phyloP scores from a whole-genome alignment of 2,797 vertebrate species.

The Synanceia verrucosa region DNA sequence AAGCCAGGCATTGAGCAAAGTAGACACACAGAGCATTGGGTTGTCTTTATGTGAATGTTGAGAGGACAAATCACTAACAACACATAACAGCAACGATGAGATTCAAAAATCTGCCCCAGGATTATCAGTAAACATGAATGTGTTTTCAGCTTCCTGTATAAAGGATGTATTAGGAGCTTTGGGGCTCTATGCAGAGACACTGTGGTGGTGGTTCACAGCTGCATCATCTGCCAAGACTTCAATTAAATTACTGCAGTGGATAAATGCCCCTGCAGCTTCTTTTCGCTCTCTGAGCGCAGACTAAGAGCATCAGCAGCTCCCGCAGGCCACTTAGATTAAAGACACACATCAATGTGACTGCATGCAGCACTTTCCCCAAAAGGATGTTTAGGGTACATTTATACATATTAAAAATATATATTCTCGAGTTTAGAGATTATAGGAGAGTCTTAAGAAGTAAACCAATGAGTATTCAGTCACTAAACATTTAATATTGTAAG shows the following conservation, averaged over 20 bases:
- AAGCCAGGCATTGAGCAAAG: neutral
- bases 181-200: neutral
- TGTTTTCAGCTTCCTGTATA: constrained; percentile 3
- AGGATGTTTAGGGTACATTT: neutral
- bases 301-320: constrained; percentile 43
- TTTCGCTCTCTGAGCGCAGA: constrained; percentile 13
- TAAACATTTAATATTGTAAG: neutral
- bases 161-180: neutral
- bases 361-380: constrained; percentile 18
- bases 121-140: neutral
- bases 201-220: constrained; percentile 14
- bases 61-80: neutral
- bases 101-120: neutral
- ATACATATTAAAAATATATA: neutral
- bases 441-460: neutral
- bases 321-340: constrained; percentile 23
- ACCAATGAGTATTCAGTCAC: neutral
- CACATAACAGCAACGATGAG: neutral
- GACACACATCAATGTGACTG: constrained; percentile 21
- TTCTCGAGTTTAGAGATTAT: neutral
- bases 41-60: neutral
- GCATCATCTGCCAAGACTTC: constrained; percentile 34
- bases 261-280: constrained; percentile 37
- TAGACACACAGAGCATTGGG: neutral
- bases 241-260: constrained; percentile 57